These are phyloP conservation scores for Scartelaos histophorus DNA, from an alignment of 2,113 vertebrate species.

Conservation along the genomic window DNA sequence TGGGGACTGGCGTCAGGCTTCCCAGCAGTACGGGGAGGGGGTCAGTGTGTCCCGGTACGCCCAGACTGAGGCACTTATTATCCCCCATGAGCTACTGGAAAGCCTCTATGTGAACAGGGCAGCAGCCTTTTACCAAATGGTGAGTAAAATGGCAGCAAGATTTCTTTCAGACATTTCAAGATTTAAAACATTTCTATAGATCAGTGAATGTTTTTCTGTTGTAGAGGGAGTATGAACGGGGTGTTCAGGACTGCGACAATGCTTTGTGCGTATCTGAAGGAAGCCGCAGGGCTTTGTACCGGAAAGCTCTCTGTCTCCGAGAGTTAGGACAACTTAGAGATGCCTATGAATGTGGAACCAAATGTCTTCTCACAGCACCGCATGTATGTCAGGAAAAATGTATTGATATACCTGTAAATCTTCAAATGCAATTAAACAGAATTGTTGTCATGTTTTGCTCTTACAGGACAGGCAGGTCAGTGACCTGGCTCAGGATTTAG, in stretches of 20 bases:
- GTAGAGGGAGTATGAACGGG: constrained; percentile 90
- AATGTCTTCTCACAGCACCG: constrained; percentile 89
- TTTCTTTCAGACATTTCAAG: not conserved
- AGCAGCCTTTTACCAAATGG: constrained; percentile 89
- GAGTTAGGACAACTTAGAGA: constrained; percentile 91
- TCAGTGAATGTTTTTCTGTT: not conserved
- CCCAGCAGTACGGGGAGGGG: constrained; percentile 91
- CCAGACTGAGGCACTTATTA: constrained; percentile 88
- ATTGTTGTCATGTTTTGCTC: not conserved
- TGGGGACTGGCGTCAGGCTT: constrained; percentile 86
- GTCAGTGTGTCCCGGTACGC: constrained; percentile 92
- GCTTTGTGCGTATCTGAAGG: constrained; percentile 86
- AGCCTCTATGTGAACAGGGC: constrained; percentile 93
- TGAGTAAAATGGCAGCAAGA: constrained; percentile 67
- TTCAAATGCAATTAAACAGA: not conserved
- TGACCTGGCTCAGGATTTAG: constrained; percentile 93
- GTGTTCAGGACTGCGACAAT: constrained; percentile 91
- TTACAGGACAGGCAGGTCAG: constrained; percentile 89
- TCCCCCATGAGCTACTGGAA: constrained; percentile 89
- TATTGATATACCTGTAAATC: not conserved
- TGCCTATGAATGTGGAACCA: constrained; percentile 93
- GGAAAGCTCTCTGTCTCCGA: constrained; percentile 88
- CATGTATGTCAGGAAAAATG: constrained; percentile 79
- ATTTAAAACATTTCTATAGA: not conserved
- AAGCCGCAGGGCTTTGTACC: constrained; percentile 90